Base-by-base conservation (phyloP, 2,888 invertebrate species). In the Drosophila demipolita region DNA sequence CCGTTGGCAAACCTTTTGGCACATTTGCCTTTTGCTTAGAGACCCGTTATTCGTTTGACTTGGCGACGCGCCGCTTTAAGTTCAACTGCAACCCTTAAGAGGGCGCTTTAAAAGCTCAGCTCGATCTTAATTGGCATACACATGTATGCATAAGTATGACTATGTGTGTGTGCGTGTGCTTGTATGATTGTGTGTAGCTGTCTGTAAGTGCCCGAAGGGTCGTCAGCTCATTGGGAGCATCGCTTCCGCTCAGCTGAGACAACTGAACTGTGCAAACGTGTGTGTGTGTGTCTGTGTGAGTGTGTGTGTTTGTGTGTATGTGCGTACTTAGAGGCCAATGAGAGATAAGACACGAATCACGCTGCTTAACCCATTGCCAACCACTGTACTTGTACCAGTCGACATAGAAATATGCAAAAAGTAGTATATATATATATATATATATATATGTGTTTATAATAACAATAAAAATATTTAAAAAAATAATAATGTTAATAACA, bases 1-100 rank as follows among this genome's bases (percentile, higher is more conserved):
- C 53, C 29, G 60, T 68, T 45, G 45, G 66, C 70, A 78, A 65
- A 70, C 74, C 82, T 87, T 72, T 83, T 78, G 66, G 80, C 83
- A 76, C 80, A 79, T 78, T 87, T 70, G 66, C 65, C 58, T 65
- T 55, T 72, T 50, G 59, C 81, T 67, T 80, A 29, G 58, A 68
- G 67, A 65, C 61, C 66, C 61, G 49, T 80, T 78, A 78, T 80
- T 71, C 71, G 82, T 72, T 70, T 70, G 74, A 60, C 78, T 80
- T 72, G 66, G 80, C 52, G 59, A 36, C 65, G 80, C 52, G 61
- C 20, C 65, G 64, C 76, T 86, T 83, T 66, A 75, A 83, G 80
- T 69, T 69, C 45, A 58, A 20, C 53, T 57, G 52, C 57, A 73
- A 48, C 23, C 38, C 53, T 40, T 40, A 26, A 36, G 17, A 29